phyloP scores from a whole-genome alignment of 2,113 vertebrate genomes.

The Hydrochoerus hydrochaeris region DNA sequence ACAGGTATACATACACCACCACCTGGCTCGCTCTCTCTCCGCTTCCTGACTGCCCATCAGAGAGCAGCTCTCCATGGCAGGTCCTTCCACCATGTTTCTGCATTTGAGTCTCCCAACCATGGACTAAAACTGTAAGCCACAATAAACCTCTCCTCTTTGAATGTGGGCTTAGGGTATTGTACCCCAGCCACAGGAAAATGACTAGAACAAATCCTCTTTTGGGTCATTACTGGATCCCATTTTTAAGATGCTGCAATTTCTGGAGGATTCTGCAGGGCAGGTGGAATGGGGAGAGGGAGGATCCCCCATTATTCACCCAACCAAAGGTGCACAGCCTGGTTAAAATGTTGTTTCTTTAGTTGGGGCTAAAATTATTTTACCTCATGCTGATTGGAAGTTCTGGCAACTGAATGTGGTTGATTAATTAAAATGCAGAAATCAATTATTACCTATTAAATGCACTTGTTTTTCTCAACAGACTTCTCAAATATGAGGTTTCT shows the following conservation, averaged over 20 bases:
- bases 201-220: neutral
- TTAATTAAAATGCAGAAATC: slow-evolving; percentile 64
- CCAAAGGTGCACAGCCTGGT: slow-evolving; percentile 5
- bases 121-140: neutral
- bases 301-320: neutral
- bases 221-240: neutral
- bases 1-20: neutral
- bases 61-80: neutral
- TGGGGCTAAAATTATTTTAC: slow-evolving; percentile 65
- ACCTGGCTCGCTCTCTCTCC: neutral
- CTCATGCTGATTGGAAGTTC: slow-evolving; percentile 50
- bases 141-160: neutral
- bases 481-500: slow-evolving; percentile 41
- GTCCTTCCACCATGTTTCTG: neutral
- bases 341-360: slow-evolving; percentile 49
- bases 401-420: slow-evolving; percentile 49
- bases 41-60: neutral
- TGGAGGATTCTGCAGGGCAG: neutral
- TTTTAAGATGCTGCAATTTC: neutral
- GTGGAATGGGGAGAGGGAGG: neutral
- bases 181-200: neutral
- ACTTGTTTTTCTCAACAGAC: neutral
- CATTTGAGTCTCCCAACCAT: neutral
- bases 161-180: neutral
- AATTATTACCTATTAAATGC: slow-evolving; percentile 39